These are phyloP conservation scores for Lutjanus erythropterus DNA, from an alignment of 2,113 vertebrate genomes.

Conservation along the genomic window DNA sequence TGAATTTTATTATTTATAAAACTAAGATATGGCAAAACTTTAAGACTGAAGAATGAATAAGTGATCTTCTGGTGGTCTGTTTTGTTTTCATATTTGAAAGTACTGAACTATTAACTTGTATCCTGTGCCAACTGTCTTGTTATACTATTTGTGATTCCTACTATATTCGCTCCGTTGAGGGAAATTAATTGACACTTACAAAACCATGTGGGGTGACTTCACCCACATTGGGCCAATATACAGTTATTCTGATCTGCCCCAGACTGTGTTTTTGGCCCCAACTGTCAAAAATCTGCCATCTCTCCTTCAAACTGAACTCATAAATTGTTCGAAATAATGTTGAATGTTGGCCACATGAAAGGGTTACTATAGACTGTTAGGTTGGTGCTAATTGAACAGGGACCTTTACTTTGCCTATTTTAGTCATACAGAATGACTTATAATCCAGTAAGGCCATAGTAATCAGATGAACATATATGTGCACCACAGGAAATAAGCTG, in stretches of 20 bases:
- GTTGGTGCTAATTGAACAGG: not conserved
- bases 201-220: not conserved
- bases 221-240: not conserved
- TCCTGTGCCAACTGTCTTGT: not conserved
- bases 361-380: not conserved
- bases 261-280: not conserved
- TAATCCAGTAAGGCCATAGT: slow-evolving; percentile 4
- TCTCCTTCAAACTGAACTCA: slow-evolving; percentile 9
- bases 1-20: not conserved
- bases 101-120: too few relatives aligned
- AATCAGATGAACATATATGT: not conserved
- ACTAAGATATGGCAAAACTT: not conserved
- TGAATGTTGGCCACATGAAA: slow-evolving; percentile 2
- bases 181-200: not conserved
- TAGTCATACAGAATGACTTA: slow-evolving; percentile 26
- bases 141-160: not conserved
- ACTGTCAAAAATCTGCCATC: not conserved
- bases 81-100: too few relatives aligned
- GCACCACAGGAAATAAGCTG: not conserved
- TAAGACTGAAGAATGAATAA: not conserved
- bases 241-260: not conserved
- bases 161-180: not conserved
- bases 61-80: not conserved
- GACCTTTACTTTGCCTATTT: slow-evolving; percentile 20
- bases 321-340: not conserved